Base-by-base conservation (phyloP, 2,888 invertebrate species). In the Volucella inflata region DNA sequence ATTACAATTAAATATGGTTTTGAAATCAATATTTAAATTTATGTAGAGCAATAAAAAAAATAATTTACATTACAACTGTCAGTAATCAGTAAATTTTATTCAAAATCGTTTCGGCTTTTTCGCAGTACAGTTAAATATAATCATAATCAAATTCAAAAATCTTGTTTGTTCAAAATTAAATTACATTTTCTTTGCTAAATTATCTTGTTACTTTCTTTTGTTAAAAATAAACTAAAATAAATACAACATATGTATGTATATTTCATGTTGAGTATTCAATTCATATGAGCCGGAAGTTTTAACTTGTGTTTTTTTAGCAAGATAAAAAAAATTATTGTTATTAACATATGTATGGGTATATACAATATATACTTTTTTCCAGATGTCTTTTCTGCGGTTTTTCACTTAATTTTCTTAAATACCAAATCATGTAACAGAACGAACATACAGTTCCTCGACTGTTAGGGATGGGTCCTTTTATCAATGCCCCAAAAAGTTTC, bases 141-240 rank as follows among this genome's bases (percentile, higher is more conserved):
- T 55, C 48, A 71, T 40, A n/a, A 46, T 70, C 53, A 48, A 46
- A 46, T 36, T 60, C 48, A 30, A 36, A 59, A 46, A 59, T 36
- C 51, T 60, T 14, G 14, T 42, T 74, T 64, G 40, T 53, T 36
- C 21, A 53, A 60, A 42, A 12, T 21, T 74, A 16, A 48, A 40
- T 74, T 80, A 59, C 11, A 57, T 42, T 60, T 50, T 17, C 70
- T 59, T 78, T 17, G 21, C 62, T 40, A 40, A 62, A 59, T 59
- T 42, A 59, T 68, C 64, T 42, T 74, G 48, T 55, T 80, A 14
- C 62, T 68, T 44, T 51, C 48, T 72, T 57, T 68, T 68, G 68
- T 81, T 75, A 16, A 75, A 68, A 40, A 53, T 51, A 44, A 51
- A 6, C 44, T 38, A 44, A 77, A 77, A 77, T 77, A 77, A 77